Evolutionary conservation across 2,797 vertebrate genomes (phyloP).

Genomic region (Anniella stebbinsi): DNA sequence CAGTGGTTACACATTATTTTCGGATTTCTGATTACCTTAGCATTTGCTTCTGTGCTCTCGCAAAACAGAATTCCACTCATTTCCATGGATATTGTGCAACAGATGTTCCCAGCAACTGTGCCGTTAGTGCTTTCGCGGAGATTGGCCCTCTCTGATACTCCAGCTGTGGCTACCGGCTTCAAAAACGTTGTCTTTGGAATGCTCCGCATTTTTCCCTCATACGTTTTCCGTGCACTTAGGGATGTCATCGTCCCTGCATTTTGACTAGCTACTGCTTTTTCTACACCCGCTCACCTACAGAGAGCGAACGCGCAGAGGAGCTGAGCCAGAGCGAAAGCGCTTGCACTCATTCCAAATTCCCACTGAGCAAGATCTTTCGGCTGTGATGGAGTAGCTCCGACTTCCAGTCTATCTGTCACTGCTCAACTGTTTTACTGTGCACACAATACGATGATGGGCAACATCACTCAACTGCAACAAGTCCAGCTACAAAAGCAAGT

Average conservation of each 20-base stretch:
- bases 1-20: too few relatives aligned
- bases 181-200: neutral
- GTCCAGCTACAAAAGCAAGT: slow-evolving; percentile 75
- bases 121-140: too few relatives aligned
- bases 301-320: slow-evolving; percentile 36
- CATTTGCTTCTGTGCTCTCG: neutral
- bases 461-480: slow-evolving; percentile 82
- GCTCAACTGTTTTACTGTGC: slow-evolving; percentile 87
- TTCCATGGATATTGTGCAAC: neutral
- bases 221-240: neutral
- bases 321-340: slow-evolving; percentile 62
- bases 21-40: too few relatives aligned
- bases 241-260: too few relatives aligned
- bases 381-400: slow-evolving; percentile 81
- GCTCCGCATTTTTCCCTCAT: too few relatives aligned
- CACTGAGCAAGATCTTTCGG: slow-evolving; percentile 67
- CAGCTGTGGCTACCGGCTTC: neutral
- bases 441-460: slow-evolving; percentile 83
- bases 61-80: neutral
- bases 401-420: slow-evolving; percentile 84
- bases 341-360: slow-evolving; percentile 66
- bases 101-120: neutral
- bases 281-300: neutral
- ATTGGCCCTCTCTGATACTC: neutral
- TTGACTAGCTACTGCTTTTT: slow-evolving; percentile 41